Evolutionary conservation across 2,888 invertebrate genomes (phyloP), one percentile per base, ranked within the genome.

Genomic region (Maniola hyperantus): DNA sequence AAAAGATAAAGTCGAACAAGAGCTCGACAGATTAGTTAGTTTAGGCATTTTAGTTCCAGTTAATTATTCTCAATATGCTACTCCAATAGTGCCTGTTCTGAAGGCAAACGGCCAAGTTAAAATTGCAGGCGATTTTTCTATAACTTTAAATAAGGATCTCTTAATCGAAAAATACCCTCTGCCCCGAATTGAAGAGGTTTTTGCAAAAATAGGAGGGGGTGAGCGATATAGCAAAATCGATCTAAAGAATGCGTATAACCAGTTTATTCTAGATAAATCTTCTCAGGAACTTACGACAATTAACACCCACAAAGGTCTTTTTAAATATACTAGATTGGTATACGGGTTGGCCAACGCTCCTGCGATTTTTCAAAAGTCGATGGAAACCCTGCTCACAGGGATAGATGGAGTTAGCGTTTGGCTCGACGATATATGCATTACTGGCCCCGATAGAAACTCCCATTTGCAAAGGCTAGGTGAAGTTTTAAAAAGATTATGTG

Each of bases 261-360:
- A 72, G 55, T 68, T 62, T 34, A 46, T 34, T 1, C 51, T 72
- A 6, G 13, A 15, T 33, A 61, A 70, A 1, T 13, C 42, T 4
- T 72, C 72, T 0, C 72, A 72, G 48, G 44, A 68, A 6, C 68
- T 74, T 5, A 72, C 73, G 0, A 73, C 73, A 0, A 72, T 75
- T 1, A 73, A 70, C 59, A 74, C 75, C 2, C 61, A 54, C 2
- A 68, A 67, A 10, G 75, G 74, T 0, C 36, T 76, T 11, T 75
- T 71, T 63, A 69, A 64, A 54, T 75, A 73, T 62, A 71, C 72
- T 0, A 67, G 74, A 11, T 51, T 74, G n/a, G 73, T 76, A 8
- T 74, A 73, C 33, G 73, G 72, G 0, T 55, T 75, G 6, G 67
- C 74, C 0, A 73, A 71, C 39, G 72, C 70, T 1, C 76, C 73